Evolutionary conservation across 2,797 vertebrate genomes (phyloP), one percentile per base, ranked within the genome.

Genomic region (Ambastaia sidthimunki): DNA sequence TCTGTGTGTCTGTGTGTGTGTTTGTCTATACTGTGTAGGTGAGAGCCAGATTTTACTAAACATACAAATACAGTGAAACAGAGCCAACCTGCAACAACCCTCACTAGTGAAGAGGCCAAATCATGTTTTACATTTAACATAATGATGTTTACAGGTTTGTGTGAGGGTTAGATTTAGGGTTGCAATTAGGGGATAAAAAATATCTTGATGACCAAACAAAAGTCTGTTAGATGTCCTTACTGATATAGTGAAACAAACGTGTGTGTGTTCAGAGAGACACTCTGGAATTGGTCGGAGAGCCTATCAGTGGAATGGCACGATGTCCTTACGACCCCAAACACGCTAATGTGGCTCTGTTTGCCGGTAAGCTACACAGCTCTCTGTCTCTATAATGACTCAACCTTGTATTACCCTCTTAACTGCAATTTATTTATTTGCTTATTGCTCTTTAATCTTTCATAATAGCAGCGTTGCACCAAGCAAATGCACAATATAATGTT

Each of bases 241-340:
- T 37, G 4, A 37, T 37, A 7, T 37, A 37, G 34, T 7, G 2
- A 37, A 37, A 37, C 34, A 37, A 37, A 28, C 28, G 31, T 78
- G 65, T 82, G 68, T 84, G 71, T 74, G 81, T 89, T 1, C 85
- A 98, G 97, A 95, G 93, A 91, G 96, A 98, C 92, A 95, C 94
- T 0, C 92, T 98, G 34, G 96, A 97, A 83, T 94, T 96, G 86
- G 80, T 96, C 0, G 96, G 96, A 62, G 97, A 98, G 91, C 93
- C 94, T 74, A 94, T 98, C 88, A 96, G 96, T 0, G 97, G 98
- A 82, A 99, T 98, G 97, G 98, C 98, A 1, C 94, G 97, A 0
- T 98, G 97, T 88, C 97, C 97, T 0, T 98, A 98, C 1, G 97
- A 98, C 88, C 97, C 97, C 68, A 96, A 96, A 79, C 97, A 98